A percentile compares a stretch with the other conserved stretches of the same genome.
Conservation (phyloP, 2,888 invertebrate genomes). For the Trissolcus japonicus region DNA sequence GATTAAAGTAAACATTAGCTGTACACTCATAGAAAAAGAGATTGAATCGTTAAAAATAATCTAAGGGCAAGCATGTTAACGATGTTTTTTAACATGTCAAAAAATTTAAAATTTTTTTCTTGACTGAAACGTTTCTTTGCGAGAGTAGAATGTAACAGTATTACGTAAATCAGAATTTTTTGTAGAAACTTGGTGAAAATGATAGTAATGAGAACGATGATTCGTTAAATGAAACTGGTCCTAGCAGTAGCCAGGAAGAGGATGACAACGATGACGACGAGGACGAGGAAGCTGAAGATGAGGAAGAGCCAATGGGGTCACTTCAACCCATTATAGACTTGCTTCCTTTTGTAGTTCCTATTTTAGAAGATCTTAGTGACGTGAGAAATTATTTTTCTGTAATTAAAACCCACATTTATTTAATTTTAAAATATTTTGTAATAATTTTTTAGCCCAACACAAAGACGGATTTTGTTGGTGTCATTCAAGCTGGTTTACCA, state of each 20-base stretch:
- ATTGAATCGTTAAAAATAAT: too few species aligned
- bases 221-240: constrained; percentile 17
- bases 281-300: constrained; percentile 26
- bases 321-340: constrained; percentile 68
- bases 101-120: not conserved
- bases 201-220: constrained; percentile 33
- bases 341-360: constrained; percentile 68
- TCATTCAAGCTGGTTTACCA: constrained; percentile 68
- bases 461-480: constrained; percentile 67
- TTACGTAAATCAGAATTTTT: constrained; percentile 8
- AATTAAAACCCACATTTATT: not conserved
- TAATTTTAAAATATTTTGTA: not conserved
- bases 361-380: constrained; percentile 73
- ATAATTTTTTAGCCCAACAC: constrained; percentile 65
- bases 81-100: too few species aligned
- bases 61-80: too few species aligned
- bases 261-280: constrained; percentile 24
- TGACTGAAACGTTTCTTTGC: not conserved
- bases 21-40: too few species aligned
- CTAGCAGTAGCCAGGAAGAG: constrained; percentile 22
- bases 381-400: constrained; percentile 61
- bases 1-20: not conserved
- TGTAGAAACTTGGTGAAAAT: constrained; percentile 34
- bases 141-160: not conserved
- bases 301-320: constrained; percentile 65